Evolutionary conservation across 2,113 vertebrate species (phyloP), one percentile per base, ranked within the genome.

Genomic region (Tichodroma muraria): DNA sequence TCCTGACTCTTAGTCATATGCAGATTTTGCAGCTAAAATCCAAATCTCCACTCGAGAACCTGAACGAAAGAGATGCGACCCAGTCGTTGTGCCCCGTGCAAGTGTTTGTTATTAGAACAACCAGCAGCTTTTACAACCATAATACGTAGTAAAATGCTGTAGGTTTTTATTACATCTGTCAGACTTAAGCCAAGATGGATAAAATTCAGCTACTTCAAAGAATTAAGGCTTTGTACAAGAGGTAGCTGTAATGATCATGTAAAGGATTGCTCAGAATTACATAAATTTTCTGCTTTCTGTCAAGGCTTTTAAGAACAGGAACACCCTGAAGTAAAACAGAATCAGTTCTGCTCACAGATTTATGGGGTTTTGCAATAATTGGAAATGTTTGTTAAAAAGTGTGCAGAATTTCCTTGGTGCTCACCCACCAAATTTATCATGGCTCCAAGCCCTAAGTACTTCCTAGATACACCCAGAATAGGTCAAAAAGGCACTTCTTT

Each of bases 1-100:
- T 89, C 54, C 90, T 91, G 89, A 94, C 87, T 90, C 84, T 93
- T 89, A 94, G 84, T 91, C 92, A 94, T 78, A 86, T 40, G 77
- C 77, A 94, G 95, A 93, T 93, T 80, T 50, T 40, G 54, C 68
- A 38, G 35, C 49, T 44, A 40, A 85, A 76, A 76, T 38, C 61
- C 47, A 37, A 52, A 69, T 10, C 31, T 45, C 72, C 14, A 1
- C 42, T 35, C 47, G 37, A 1, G 23, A 83, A 66, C 14, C 33
- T 8, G 30, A 94, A 65, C 0, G 0, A 22, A 65, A 59, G 33
- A 83, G 72, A 70, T 61, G 37, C 3, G 8, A 15, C 33, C 30
- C 80, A 17, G 21, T 38, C 12, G 11, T 4, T n/a, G 47, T 38
- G 54, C 54, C 56, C 42, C 0, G 0, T 54, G 45, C 64, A 54